Evolutionary conservation across 2,113 vertebrate genomes (phyloP).

Genomic region (Formicarius rufipectus): DNA sequence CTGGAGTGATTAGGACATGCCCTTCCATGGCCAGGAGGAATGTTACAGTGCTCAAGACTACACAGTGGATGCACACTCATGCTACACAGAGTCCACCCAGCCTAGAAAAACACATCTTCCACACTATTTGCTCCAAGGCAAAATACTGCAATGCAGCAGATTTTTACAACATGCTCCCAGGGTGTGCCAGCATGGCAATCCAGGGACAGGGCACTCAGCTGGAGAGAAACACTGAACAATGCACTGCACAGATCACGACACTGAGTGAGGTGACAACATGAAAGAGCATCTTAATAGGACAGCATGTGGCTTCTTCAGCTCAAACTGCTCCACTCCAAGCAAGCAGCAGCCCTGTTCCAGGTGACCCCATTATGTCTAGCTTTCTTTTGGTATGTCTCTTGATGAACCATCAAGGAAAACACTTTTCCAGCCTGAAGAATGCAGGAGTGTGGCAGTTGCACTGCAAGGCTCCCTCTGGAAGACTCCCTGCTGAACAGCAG

Average conservation of each 20-base stretch:
- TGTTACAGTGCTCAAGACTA: background rate
- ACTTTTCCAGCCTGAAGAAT: conserved; percentile 13
- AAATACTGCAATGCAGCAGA: conserved; percentile 67
- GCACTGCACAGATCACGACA: background rate
- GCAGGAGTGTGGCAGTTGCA: background rate
- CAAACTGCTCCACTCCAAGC: background rate
- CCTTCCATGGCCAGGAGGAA: background rate
- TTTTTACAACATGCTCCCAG: conserved; percentile 9
- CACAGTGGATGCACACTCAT: background rate
- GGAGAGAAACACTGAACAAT: background rate
- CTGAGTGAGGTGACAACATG: background rate
- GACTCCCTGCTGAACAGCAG: background rate
- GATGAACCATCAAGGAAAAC: conserved; percentile 48
- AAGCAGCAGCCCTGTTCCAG: background rate
- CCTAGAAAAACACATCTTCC: background rate
- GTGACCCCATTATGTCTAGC: conserved; percentile 61
- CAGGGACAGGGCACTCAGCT: conserved; percentile 24
- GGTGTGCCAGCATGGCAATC: background rate
- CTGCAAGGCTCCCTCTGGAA: background rate
- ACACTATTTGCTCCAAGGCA: background rate
- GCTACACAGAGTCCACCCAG: background rate
- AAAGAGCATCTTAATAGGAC: background rate
- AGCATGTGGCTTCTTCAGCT: background rate
- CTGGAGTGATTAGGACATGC: background rate
- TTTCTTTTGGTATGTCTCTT: background rate